Percentiles rank a stretch among this genome's conserved stretches.
phyloP scores from a whole-genome alignment of 2,113 vertebrate genomes.

The Oncorhynchus nerka region DNA sequence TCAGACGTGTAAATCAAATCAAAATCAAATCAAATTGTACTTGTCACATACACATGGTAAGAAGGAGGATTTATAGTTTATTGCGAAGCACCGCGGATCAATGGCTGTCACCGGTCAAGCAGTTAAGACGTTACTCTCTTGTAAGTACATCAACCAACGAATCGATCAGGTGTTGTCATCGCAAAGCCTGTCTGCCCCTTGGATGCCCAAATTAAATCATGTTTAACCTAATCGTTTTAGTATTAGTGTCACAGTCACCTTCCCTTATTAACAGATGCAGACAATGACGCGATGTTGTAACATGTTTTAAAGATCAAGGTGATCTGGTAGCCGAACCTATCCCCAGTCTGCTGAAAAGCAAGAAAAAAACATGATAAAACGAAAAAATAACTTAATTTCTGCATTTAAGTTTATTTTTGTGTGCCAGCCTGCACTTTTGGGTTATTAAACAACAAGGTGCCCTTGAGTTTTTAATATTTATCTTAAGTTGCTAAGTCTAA shows the following conservation, averaged over 20 bases:
- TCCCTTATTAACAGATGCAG: no score
- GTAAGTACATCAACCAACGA: conserved; percentile 12
- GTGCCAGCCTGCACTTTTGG: conserved; percentile 11
- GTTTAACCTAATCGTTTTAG: neutral
- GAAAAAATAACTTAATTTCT: no score
- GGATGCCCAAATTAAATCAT: neutral
- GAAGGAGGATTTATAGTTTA: neutral
- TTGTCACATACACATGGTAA: no score
- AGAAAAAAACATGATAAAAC: no score
- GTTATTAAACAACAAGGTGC: conserved; percentile 31
- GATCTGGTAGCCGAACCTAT: neutral
- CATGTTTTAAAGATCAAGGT: no score
- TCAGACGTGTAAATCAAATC: neutral
- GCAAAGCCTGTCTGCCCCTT: neutral
- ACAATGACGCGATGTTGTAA: no score
- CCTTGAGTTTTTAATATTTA: conserved; percentile 32
- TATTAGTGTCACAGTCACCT: neutral
- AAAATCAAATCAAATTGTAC: no score
- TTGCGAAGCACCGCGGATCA: conserved; percentile 2
- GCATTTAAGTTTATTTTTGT: no score
- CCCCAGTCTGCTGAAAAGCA: neutral
- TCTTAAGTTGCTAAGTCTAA: no score
- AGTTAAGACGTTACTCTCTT: neutral
- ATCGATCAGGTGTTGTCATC: conserved; percentile 4
- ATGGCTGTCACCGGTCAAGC: conserved; percentile 7